Evolutionary conservation across 2,797 vertebrate species (phyloP), one percentile per base, ranked within the genome.

Genomic region (Sebastiscus albofasciatus): DNA sequence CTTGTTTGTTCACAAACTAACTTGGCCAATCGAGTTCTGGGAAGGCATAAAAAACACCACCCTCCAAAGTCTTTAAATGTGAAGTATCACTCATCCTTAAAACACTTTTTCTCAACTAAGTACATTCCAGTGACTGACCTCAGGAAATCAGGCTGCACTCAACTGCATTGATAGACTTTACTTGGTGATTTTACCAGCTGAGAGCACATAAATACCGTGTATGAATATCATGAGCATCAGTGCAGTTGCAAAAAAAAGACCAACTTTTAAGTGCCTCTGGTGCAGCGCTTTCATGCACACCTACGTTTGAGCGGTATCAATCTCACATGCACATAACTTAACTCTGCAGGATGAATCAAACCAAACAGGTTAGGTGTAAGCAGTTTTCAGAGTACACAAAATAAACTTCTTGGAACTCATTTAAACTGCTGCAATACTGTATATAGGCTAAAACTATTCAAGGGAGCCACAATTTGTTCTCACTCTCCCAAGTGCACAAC

Each of bases 391-490:
- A 55, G 29, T 26, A 49, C 49, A 67, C n/a, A 49, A 55, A 58
- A 72, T 34, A 81, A 75, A 78, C 29, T 16, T 52, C 29, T n/a
- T 52, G 49, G 49, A 80, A 72, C 58, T 83, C 56, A 72, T 61
- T 86, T 84, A 66, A 81, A 78, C 18, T 65, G 39, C 64, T 56
- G 68, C 62, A 73, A 74, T 33, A 22, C 74, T 62, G 26, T 64
- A 81, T 54, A 84, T 67, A 67, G n/a, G 31, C 27, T 61, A 39
- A 46, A 84, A 72, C 67, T 54, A 69, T 81, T 88, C 67, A 68
- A 80, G 20, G 42, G 33, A 81, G 55, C 6, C 36, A 42, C 72
- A 49, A 33, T 84, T 79, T 71, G 34, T 46, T 71, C 27, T 34
- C 27, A 14, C 18, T 39, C 46, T 83, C 69, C 75, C 81, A 55